A percentile compares a stretch with the other conserved stretches of the same genome.
These are phyloP conservation scores for Phaedon cochleariae DNA, from an alignment of 2,888 invertebrate genomes.

Conservation along the genomic window DNA sequence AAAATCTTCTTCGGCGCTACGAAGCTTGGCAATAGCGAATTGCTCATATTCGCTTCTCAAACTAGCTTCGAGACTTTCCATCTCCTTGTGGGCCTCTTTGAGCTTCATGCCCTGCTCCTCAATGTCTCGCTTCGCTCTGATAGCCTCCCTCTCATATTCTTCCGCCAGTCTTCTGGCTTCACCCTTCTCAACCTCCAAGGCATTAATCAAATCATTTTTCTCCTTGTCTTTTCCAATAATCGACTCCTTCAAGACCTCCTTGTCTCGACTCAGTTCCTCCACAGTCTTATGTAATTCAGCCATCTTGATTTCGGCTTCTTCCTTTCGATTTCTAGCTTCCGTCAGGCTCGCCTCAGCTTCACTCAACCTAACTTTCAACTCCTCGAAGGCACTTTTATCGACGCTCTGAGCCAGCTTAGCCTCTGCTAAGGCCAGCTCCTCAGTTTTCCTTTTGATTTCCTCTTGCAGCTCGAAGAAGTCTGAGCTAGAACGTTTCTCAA, in stretches of 20 bases:
- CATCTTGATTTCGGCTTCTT: slow-evolving; percentile 37
- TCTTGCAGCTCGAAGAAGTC: slow-evolving; percentile 55
- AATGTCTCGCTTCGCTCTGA: slow-evolving; percentile 44
- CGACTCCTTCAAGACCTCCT: slow-evolving; percentile 46
- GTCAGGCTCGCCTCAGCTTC: slow-evolving; percentile 40
- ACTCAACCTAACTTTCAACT: slow-evolving; percentile 56
- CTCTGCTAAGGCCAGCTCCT: slow-evolving; percentile 29
- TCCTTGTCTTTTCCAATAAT: slow-evolving; percentile 53
- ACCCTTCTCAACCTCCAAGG: slow-evolving; percentile 52
- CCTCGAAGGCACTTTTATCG: slow-evolving; percentile 36
- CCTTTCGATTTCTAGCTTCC: slow-evolving; percentile 45
- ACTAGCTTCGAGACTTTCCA: slow-evolving; percentile 37
- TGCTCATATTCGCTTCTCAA: slow-evolving; percentile 44
- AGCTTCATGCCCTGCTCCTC: slow-evolving; percentile 45
- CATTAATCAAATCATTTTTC: slow-evolving; percentile 53
- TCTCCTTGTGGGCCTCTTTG: slow-evolving; percentile 40
- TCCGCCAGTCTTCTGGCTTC: slow-evolving; percentile 37
- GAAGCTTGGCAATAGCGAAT: slow-evolving; percentile 41
- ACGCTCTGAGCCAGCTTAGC: slow-evolving; percentile 16
- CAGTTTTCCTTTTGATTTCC: slow-evolving; percentile 58
- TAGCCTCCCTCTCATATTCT: slow-evolving; percentile 34
- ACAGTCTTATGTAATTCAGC: slow-evolving; percentile 46
- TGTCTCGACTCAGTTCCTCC: slow-evolving; percentile 39
- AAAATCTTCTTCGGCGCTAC: slow-evolving; percentile 48
- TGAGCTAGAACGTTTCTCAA: background rate